Evolutionary conservation across 2,113 vertebrate species (phyloP), one percentile per base, ranked within the genome.

Genomic region (Podarcis muralis): DNA sequence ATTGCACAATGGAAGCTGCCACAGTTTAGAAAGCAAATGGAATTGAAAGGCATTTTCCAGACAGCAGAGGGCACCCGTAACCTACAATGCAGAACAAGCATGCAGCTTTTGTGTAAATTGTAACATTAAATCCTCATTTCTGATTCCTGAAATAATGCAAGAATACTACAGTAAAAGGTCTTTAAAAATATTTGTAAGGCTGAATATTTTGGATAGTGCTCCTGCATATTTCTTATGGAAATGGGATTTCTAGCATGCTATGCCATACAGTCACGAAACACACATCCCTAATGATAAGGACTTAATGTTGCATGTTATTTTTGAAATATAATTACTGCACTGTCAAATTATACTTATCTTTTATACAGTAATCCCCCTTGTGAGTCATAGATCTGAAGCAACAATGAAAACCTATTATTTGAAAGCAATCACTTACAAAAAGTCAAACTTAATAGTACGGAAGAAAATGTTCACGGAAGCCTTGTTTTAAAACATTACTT

Each of bases 61-160:
- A 92, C 12, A 97, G 96, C 93, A 97, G 97, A 97, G 96, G 97
- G 97, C 96, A 93, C 93, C 91, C 93, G 43, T 87, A 91, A 78
- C 93, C 93, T 91, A 35, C 93, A 88, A 11, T 94, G 94, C n/a
- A 91, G 88, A 91, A 93, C 92, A 87, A 77, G 78, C 48, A 0
- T 32, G 35, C 25, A 16, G 43, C 80, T 62, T 23, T 16, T 77
- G 27, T 4, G 22, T 43, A 88, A 78, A 88, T 89, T 92, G 92
- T 86, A 79, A 82, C 32, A 8, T 57, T 82, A 92, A 90, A 90
- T 25, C 3, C 57, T 80, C 81, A 23, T 91, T 93, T 91, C 40
- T 48, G 92, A n/a, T 81, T 90, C 74, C 79, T 81, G 86, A 71
- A 79, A 92, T 91, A 81, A 87, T 91, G 83, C 53, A 92, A 86